Base-by-base conservation (phyloP, 2,797 vertebrate genomes). In the Typhlichthys subterraneus region DNA sequence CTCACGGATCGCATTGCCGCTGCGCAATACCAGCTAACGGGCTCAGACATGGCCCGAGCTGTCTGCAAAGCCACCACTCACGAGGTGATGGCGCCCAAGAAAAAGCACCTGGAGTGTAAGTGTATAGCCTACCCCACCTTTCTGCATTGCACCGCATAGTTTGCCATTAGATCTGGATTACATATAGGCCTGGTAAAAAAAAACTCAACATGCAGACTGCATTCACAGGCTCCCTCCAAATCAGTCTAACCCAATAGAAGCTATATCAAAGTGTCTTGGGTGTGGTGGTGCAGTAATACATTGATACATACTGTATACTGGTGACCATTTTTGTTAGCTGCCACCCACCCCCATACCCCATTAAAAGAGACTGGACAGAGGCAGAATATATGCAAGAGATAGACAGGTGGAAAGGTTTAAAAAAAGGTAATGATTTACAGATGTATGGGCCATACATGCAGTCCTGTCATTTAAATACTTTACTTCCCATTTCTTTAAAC, bases 61-160 rank as follows among this genome's bases (percentile, higher is more conserved):
- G 98, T 99, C 86, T 99, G 98, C 94, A 99, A 99, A 92, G 97
- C 98, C 76, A 99, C 98, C 90, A 99, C 98, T 86, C 98, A 99
- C 77, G 98, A 99, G 89, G 96, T 99, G 92, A 99, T 99, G 97
- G 96, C 97, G 89, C 98, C 98, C 90, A 99, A 99, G 95, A 99
- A 99, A 65, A 99, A 99, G 89, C 98, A 99, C 95, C 94, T 99
- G 93, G 98, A 99, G 83, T 99, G 97, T 99, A 93, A 99, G 97
- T 94, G 90, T 15, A 23, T 23, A n/a, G n/a, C 33, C 38, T 23
- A 57, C 62, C 50, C 70, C 57, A 57, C 45, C 53, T 9, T 49
- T 53, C 33, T 19, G 23, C 19, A 15, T 63, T 66, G 59, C 62
- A 42, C 38, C 38, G 38, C 38, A 42, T 42, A 9, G 38, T 42